Conservation (phyloP, 2,888 invertebrate genomes). For the Cybosia mesomella region DNA sequence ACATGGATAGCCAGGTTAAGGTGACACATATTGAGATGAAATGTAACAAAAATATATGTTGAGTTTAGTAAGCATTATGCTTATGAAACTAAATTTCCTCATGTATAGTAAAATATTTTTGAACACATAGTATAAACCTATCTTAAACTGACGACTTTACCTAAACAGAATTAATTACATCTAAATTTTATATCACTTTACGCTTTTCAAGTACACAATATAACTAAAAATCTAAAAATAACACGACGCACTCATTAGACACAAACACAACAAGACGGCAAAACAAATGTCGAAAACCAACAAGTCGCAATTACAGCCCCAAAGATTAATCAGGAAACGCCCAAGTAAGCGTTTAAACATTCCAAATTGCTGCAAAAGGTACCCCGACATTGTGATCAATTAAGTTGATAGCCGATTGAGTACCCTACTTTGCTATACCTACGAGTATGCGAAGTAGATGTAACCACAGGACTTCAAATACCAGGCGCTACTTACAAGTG, state of each 20-base stretch:
- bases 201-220: too few relatives aligned
- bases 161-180: too few relatives aligned
- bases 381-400: conserved; percentile 65
- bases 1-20: not conserved
- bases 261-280: conserved; percentile 56
- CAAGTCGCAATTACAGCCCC: conserved; percentile 70
- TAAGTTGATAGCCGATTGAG: conserved; percentile 67
- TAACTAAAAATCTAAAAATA: not conserved
- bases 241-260: conserved; percentile 14
- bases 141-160: too few relatives aligned
- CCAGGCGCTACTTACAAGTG: conserved; percentile 50
- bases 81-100: too few relatives aligned
- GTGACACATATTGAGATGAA: not conserved
- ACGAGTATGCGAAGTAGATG: conserved; percentile 47
- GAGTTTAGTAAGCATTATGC: too few relatives aligned
- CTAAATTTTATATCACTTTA: too few relatives aligned
- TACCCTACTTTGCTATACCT: conserved; percentile 54
- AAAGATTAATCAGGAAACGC: conserved; percentile 74
- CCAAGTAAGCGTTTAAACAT: conserved; percentile 68
- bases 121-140: too few relatives aligned
- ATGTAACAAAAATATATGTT: not conserved
- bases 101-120: too few relatives aligned
- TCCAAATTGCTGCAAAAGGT: conserved; percentile 69
- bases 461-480: conserved; percentile 56
- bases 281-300: conserved; percentile 64